Base-by-base conservation (phyloP, 2,113 vertebrate genomes). In the Empidonax traillii region DNA sequence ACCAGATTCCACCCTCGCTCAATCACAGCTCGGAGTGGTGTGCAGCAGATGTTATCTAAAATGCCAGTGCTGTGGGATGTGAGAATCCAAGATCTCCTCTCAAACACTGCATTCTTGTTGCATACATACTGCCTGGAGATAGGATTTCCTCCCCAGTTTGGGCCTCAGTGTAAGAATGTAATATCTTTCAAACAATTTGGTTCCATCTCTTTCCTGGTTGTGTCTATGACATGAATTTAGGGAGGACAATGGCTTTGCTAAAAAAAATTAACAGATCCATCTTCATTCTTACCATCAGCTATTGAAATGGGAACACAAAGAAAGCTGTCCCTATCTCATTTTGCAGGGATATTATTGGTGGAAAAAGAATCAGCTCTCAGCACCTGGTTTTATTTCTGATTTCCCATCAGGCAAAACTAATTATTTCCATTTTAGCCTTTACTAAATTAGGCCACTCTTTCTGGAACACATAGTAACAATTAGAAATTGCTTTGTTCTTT, bases 41-140 rank as follows among this genome's bases (percentile, higher is more conserved):
- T 62, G 33, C 8, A 33, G 56, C 35, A 85, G 51, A 51, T 49
- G 25, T 69, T 86, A 46, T 62, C 15, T 43, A 77, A 83, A 94
- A 43, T 21, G 5, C 7, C 20, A 49, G 0, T 0, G 2, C 8
- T 79, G 23, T 53, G 37, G 17, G 17, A n/a, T 33, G n/a, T 83
- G 25, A 75, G 78, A 74, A 81, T n/a, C 14, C n/a, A 61, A 22
- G 7, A 33, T 53, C 10, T 85, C 31, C 41, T 89, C n/a, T 49
- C 53, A 53, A 31, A 41, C 46, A 16, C 3, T 1, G 1, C 25
- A 10, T 69, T 69, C 22, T 41, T 20, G 7, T 39, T 63, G 12
- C 20, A 66, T 9, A 30, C 2, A 12, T 51, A 51, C 10, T 66
- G 20, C 43, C n/a, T 53, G 35, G 47, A 87, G 28, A 49, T 10